These are phyloP conservation scores for Mionectes olivaceus DNA, from an alignment of 2,797 vertebrate species.

Conservation along the genomic window DNA sequence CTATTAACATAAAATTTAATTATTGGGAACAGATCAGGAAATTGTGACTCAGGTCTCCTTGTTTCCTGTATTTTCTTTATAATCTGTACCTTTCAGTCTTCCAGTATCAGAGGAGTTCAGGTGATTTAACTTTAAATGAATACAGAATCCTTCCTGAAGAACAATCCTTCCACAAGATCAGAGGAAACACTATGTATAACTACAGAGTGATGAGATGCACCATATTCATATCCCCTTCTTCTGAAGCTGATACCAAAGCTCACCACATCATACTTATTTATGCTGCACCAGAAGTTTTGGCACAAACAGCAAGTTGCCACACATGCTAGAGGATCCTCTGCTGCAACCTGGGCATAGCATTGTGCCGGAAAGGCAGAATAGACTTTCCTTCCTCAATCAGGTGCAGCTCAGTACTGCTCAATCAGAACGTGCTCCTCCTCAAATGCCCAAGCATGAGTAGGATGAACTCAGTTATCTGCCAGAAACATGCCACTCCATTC, in stretches of 20 bases:
- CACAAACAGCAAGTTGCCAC: not conserved
- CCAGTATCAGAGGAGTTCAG: not conserved
- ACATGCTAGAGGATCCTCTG: not conserved
- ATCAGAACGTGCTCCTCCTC: not conserved
- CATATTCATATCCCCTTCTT: not conserved
- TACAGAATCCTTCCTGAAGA: not conserved
- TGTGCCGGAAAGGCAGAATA: not conserved
- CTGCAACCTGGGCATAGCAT: not conserved
- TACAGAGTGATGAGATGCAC: not conserved
- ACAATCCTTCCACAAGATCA: not conserved
- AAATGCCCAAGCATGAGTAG: not conserved
- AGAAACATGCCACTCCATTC: not conserved
- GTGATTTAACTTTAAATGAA: not conserved
- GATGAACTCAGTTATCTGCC: not conserved
- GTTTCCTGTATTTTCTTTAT: not conserved
- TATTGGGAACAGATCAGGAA: not conserved
- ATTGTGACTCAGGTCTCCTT: not conserved
- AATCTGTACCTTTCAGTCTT: not conserved
- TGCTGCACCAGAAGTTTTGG: not conserved
- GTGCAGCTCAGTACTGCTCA: not conserved
- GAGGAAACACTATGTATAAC: not conserved
- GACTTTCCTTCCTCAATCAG: not conserved
- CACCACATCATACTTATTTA: not conserved
- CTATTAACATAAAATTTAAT: not conserved
- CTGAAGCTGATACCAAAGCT: not conserved